A percentile compares a stretch with the other conserved stretches of the same genome.
phyloP scores from a whole-genome alignment of 2,797 vertebrate genomes.

The Arrhamphus sclerolepis region DNA sequence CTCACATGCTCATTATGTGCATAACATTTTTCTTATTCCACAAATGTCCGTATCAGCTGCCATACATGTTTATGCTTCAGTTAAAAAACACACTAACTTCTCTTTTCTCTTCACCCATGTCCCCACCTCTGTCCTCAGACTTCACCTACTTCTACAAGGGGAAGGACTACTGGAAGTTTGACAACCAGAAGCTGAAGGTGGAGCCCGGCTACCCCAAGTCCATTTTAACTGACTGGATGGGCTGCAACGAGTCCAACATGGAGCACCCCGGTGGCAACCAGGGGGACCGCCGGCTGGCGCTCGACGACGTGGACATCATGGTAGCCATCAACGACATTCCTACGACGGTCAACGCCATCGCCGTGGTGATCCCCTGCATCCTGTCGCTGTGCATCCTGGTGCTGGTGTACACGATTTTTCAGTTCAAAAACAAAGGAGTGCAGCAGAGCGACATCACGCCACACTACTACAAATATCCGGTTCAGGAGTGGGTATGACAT shows the following conservation, averaged over 20 bases:
- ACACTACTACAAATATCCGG: conserved; percentile 96
- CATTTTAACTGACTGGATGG: conserved; percentile 98
- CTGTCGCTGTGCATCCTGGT: conserved; percentile 97
- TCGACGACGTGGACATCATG: conserved; percentile 96
- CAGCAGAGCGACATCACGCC: conserved; percentile 87
- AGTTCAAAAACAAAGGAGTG: conserved; percentile 98
- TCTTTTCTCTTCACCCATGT: too few relatives aligned
- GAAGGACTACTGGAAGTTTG: conserved; percentile 98
- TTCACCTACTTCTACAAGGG: conserved; percentile 99
- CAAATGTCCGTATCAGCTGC: too few relatives aligned
- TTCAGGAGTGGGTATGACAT: conserved; percentile 99
- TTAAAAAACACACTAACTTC: neutral
- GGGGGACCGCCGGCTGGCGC: conserved; percentile 89
- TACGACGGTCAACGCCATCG: conserved; percentile 94
- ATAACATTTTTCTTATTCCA: too few relatives aligned
- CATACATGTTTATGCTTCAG: too few relatives aligned
- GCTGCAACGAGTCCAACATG: conserved; percentile 93
- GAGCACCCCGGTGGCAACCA: conserved; percentile 84
- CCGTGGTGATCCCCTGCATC: conserved; percentile 97
- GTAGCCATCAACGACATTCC: conserved; percentile 95
- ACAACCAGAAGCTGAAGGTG: conserved; percentile 96
- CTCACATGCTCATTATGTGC: too few relatives aligned
- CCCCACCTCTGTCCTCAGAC: conserved; percentile 72
- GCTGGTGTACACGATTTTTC: conserved; percentile 97
- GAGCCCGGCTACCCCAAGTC: conserved; percentile 95